A percentile compares a stretch with the other conserved stretches of the same genome.
phyloP scores from a whole-genome alignment of 2,888 invertebrate genomes.

The Pterostichus madidus region DNA sequence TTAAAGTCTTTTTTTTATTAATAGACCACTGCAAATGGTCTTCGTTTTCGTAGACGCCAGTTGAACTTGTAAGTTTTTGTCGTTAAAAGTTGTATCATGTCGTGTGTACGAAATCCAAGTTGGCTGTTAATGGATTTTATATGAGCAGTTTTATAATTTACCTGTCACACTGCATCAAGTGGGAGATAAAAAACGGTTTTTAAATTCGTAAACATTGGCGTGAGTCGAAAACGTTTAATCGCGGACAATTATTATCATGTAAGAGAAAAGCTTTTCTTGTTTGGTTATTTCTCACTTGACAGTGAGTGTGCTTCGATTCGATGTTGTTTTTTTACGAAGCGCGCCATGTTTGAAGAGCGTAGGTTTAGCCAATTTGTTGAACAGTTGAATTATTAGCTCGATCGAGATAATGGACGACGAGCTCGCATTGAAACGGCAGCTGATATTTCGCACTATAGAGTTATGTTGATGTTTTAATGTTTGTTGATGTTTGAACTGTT shows the following conservation, averaged over 20 bases:
- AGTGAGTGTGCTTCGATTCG: background rate
- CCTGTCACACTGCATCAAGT: conserved; percentile 33
- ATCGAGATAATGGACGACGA: conserved; percentile 37
- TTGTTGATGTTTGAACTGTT: background rate
- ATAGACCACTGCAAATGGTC: conserved; percentile 46
- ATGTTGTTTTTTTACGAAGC: conserved; percentile 5
- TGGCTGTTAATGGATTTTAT: conserved; percentile 16
- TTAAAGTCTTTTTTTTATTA: conserved; percentile 46
- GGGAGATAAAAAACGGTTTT: conserved; percentile 2
- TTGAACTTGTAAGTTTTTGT: conserved; percentile 18
- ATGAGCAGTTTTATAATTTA: conserved; percentile 15
- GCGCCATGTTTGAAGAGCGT: conserved; percentile 37
- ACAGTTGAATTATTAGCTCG: conserved; percentile 60
- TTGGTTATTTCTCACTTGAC: background rate
- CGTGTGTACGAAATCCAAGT: conserved; percentile 23
- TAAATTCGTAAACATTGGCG: background rate
- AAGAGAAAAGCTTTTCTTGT: background rate
- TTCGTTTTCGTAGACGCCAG: conserved; percentile 5
- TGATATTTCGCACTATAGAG: conserved; percentile 46
- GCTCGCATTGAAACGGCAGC: conserved; percentile 51
- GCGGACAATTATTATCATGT: conserved; percentile 10
- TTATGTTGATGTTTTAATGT: conserved; percentile 50
- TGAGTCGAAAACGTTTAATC: conserved; percentile 16
- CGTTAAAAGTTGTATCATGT: conserved; percentile 4
- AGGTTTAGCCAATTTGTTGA: conserved; percentile 63